phyloP scores from a whole-genome alignment of 2,113 vertebrate species.

The Ivindomyrus marchei region DNA sequence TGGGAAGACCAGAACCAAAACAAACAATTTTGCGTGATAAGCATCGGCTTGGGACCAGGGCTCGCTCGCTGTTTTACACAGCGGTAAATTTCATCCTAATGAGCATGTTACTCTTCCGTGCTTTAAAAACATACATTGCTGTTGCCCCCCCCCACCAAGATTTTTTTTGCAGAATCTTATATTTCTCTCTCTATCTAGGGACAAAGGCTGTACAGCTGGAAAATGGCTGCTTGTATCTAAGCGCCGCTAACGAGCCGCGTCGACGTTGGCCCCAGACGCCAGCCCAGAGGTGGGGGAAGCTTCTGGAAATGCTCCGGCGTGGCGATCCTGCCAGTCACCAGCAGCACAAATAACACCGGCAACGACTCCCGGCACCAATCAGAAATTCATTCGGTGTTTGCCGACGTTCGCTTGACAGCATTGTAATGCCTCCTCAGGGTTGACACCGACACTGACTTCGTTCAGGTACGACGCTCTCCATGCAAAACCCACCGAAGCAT shows the following conservation, averaged over 20 bases:
- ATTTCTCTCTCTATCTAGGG: neutral
- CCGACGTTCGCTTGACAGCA: neutral
- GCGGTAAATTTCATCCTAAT: neutral
- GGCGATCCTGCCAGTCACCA: neutral
- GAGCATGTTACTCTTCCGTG: neutral
- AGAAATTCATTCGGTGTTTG: neutral
- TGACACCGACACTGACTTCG: neutral
- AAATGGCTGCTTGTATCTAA: neutral
- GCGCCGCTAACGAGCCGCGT: neutral
- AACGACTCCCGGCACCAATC: neutral
- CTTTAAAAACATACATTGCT: neutral
- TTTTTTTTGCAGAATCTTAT: neutral
- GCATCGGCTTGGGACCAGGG: neutral
- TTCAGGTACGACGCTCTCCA: neutral
- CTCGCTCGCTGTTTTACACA: neutral
- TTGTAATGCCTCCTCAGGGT: neutral
- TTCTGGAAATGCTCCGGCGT: neutral
- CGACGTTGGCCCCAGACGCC: neutral
- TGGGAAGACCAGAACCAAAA: neutral
- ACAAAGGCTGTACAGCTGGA: neutral
- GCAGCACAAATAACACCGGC: neutral
- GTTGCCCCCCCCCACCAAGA: neutral
- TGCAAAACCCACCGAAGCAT: neutral
- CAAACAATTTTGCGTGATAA: neutral
- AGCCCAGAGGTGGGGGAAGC: neutral